Evolutionary conservation across 2,797 vertebrate species (phyloP), one percentile per base, ranked within the genome.

Genomic region (Hoplostethus mediterraneus): DNA sequence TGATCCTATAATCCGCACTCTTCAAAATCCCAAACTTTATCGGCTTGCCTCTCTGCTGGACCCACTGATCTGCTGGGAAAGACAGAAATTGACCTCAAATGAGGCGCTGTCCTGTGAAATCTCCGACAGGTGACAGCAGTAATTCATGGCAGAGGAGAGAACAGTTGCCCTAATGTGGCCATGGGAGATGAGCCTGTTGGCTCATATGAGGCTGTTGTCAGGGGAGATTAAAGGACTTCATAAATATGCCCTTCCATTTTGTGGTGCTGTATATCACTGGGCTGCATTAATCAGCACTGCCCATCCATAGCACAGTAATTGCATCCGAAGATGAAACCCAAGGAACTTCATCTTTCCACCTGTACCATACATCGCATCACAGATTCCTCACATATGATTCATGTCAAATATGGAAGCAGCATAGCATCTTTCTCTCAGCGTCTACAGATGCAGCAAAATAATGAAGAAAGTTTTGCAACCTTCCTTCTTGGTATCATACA

Each of bases 1-100:
- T 94, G 90, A 95, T 94, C 94, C 91, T 76, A 81, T 94, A 94
- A 94, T 91, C 93, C 90, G 54, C 80, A 79, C 83, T 87, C 79
- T 65, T 83, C 82, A 75, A 92, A 90, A 88, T 87, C 89, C 88
- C 67, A 83, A 90, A 91, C 89, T 90, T 90, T 88, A 91, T 89
- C 88, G 64, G 84, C 87, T 92, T 88, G 82, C 87, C 73, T 91
- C 81, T 77, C 79, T 55, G 78, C 83, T 45, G 90, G 90, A 92
- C 92, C 81, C 52, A 63, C 86, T 91, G 90, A 94, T 93, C 82
- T 92, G 83, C 88, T 55, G 78, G 83, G 86, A 79, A 81, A 84
- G 82, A 82, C 81, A 66, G 80, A 73, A 86, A 84, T 78, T 92
- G 91, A 93, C 90, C 92, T 93, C 82, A 82, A 91, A 90, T 75